Percentiles rank a stretch among this genome's conserved stretches.
These are phyloP conservation scores for Atherinosoma microstoma DNA, from an alignment of 2,797 vertebrate genomes.

Conservation along the genomic window DNA sequence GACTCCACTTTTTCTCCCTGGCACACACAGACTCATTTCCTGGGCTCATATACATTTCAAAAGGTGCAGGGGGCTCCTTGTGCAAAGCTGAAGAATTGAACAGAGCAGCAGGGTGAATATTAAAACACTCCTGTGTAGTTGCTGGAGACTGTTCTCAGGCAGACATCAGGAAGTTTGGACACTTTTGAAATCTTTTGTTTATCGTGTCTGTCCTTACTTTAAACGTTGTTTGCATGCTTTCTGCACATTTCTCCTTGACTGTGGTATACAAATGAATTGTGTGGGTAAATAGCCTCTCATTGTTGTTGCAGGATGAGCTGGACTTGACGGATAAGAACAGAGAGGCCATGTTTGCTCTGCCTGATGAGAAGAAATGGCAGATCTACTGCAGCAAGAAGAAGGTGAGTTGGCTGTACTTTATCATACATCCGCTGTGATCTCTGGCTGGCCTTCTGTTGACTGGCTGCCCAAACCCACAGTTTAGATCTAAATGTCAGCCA, in stretches of 20 bases:
- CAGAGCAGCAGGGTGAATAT: conserved; percentile 65
- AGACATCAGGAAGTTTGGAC: conserved; percentile 25
- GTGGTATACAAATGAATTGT: not conserved
- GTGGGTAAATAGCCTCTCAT: not conserved
- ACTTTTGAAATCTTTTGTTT: conserved; percentile 16
- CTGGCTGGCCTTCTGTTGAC: conserved; percentile 56
- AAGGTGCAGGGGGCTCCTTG: conserved; percentile 71
- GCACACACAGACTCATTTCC: conserved; percentile 71
- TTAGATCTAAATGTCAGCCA: conserved; percentile 45
- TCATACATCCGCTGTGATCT: conserved; percentile 24
- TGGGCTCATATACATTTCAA: conserved; percentile 80
- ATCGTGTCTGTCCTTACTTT: not conserved
- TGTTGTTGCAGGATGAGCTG: conserved; percentile 90
- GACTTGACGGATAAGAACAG: conserved; percentile 97
- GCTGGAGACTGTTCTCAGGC: conserved; percentile 11
- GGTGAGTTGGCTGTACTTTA: conserved; percentile 78
- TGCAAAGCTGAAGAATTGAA: conserved; percentile 62
- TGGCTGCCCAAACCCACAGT: conserved; percentile 47
- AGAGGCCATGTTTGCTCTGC: conserved; percentile 96
- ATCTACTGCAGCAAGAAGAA: conserved; percentile 99
- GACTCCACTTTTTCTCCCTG: conserved; percentile 59
- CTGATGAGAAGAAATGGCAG: conserved; percentile 99
- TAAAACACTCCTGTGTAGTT: conserved; percentile 56
- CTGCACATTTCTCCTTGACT: not conserved
- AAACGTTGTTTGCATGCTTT: conserved; percentile 6